Percentiles rank a stretch among this genome's conserved stretches.
Evolutionary conservation across 53 echinoderm and acorn worm genomes (phyloP).

Genomic region (Crossaster papposus): DNA sequence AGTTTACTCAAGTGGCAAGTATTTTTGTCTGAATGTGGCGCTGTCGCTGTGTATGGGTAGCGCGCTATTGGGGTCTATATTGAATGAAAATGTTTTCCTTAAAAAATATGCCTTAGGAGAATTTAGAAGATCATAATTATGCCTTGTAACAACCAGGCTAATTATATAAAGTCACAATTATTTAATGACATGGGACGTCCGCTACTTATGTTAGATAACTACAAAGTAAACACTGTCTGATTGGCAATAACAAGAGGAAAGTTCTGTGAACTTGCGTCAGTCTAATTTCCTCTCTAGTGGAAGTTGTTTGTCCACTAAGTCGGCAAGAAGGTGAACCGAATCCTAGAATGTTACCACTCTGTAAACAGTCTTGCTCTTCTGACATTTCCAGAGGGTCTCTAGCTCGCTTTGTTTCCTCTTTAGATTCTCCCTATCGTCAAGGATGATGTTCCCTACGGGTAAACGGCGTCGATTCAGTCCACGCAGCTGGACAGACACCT

Average conservation of each 20-base stretch:
- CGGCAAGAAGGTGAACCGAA: neutral
- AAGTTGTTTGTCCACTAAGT: neutral
- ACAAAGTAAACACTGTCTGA: too few relatives aligned
- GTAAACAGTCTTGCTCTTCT: neutral
- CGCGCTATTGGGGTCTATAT: too few relatives aligned
- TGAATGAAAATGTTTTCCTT: too few relatives aligned
- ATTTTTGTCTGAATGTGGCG: too few relatives aligned
- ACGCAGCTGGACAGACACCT: constrained; percentile 1
- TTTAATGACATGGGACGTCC: too few relatives aligned
- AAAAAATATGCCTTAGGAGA: too few relatives aligned
- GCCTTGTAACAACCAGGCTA: too few relatives aligned
- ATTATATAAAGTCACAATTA: too few relatives aligned
- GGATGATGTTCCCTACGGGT: neutral
- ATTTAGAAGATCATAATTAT: too few relatives aligned
- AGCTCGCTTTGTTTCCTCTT: neutral
- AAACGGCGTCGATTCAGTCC: neutral
- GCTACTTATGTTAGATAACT: too few relatives aligned
- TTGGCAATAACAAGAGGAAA: neutral
- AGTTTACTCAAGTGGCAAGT: too few relatives aligned
- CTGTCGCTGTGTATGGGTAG: too few relatives aligned
- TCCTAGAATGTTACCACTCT: neutral
- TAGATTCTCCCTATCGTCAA: neutral
- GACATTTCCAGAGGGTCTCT: neutral
- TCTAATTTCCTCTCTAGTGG: neutral
- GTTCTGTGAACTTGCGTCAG: neutral